Conservation (phyloP, 30 jellyfish, hydroid and myxozoan genomes). For the Mastigias papua region DNA sequence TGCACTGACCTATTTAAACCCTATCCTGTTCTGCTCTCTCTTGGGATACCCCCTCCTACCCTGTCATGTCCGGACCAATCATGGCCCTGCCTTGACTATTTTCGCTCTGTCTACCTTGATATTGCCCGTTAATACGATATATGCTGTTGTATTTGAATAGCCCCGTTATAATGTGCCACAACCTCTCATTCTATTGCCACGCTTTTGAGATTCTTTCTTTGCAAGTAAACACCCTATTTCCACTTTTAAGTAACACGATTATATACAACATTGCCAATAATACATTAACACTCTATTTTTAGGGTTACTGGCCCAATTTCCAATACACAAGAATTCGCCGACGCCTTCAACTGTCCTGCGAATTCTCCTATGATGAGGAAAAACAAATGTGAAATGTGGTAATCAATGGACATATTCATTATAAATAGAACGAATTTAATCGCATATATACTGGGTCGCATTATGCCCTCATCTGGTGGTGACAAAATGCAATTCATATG, state of each 20-base stretch:
- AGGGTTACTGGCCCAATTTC: constrained; percentile 69
- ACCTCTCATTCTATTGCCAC: too few relatives aligned
- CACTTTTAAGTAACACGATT: too few relatives aligned
- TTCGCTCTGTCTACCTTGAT: too few relatives aligned
- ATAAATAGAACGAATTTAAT: neutral
- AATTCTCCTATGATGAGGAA: constrained; percentile 58
- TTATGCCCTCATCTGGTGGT: neutral
- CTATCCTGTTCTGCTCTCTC: too few relatives aligned
- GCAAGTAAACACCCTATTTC: too few relatives aligned
- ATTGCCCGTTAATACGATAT: too few relatives aligned
- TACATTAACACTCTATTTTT: neutral
- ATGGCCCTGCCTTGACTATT: neutral
- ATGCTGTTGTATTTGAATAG: too few relatives aligned
- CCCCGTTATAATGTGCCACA: too few relatives aligned
- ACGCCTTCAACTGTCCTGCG: constrained; percentile 73
- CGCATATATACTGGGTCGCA: neutral
- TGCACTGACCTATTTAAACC: neutral
- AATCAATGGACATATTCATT: neutral
- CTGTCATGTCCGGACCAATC: constrained; percentile 4
- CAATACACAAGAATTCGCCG: constrained; percentile 52
- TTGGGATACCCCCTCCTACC: too few relatives aligned
- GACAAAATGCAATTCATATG: too few relatives aligned
- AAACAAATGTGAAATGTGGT: constrained; percentile 59
- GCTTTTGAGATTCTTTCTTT: too few relatives aligned
- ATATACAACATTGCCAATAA: too few relatives aligned